Percentiles rank a stretch among this genome's conserved stretches.
Evolutionary conservation across 1,140 invertebrate species (phyloP).

Genomic region (Pectinophora gossypiella): DNA sequence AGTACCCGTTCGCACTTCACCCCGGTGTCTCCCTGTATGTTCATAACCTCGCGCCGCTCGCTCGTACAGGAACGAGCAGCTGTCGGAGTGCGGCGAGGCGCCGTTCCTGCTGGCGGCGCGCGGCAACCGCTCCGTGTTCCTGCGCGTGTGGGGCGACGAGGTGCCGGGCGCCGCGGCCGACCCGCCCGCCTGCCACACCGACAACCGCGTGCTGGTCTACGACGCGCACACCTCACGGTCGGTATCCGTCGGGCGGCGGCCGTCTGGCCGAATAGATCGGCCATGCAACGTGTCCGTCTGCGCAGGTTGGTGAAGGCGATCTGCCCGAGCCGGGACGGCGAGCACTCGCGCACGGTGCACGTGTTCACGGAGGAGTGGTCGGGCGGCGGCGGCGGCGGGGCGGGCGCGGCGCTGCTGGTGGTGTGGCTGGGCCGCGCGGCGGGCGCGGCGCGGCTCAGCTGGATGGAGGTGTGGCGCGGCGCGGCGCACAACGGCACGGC

Average conservation of each 20-base stretch:
- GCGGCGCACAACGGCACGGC: slow-evolving; percentile 5
- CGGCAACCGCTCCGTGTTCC: slow-evolving; percentile 83
- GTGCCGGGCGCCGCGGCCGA: slow-evolving; percentile 57
- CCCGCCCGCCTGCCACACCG: slow-evolving; percentile 77
- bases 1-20: not conserved
- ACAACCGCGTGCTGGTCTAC: slow-evolving; percentile 79
- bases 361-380: slow-evolving; percentile 52
- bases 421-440: slow-evolving; percentile 51
- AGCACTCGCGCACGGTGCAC: slow-evolving; percentile 79
- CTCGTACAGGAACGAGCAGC: slow-evolving; percentile 38
- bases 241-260: slow-evolving; percentile 7
- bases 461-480: slow-evolving; percentile 61
- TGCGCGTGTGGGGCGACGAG: slow-evolving; percentile 82
- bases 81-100: slow-evolving; percentile 82
- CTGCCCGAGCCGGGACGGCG: slow-evolving; percentile 83
- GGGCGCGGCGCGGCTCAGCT: slow-evolving; percentile 37
- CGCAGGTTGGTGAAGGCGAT: slow-evolving; percentile 82
- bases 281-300: not conserved
- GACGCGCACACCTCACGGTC: slow-evolving; percentile 76
- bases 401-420: slow-evolving; percentile 39
- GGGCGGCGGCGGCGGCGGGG: slow-evolving; percentile 38
- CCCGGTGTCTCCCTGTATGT: not conserved
- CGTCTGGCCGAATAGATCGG: not conserved
- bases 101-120: slow-evolving; percentile 85
- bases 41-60: not conserved